These are phyloP conservation scores for Caenorhabditis brenneri DNA, from an alignment of 1,140 invertebrate species.

Conservation along the genomic window DNA sequence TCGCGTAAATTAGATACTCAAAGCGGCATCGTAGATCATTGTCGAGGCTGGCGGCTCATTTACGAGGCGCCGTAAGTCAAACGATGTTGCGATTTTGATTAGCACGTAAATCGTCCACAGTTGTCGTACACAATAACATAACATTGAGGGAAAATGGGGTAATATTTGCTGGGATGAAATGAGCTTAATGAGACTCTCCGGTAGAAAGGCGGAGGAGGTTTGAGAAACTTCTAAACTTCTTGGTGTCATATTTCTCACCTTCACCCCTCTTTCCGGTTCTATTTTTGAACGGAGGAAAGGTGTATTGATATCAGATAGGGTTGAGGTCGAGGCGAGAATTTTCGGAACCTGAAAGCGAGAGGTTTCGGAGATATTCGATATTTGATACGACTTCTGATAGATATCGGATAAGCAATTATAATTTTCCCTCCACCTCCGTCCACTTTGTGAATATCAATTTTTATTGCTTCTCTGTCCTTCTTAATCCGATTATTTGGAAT, in stretches of 20 bases:
- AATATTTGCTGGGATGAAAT: neutral
- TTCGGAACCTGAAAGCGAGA: neutral
- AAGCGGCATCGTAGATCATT: constrained; percentile 31
- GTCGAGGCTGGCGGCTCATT: neutral
- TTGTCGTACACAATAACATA: constrained; percentile 16
- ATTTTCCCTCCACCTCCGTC: neutral
- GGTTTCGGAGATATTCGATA: neutral
- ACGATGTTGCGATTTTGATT: constrained; percentile 35
- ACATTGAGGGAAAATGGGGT: constrained; percentile 25
- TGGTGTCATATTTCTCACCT: constrained; percentile 32
- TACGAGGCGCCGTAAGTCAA: constrained; percentile 24
- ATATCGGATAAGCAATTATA: constrained; percentile 7
- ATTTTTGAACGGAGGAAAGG: neutral
- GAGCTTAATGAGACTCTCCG: neutral
- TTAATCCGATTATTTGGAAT: neutral
- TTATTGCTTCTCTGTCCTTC: neutral
- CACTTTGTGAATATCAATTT: neutral
- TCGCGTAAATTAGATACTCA: constrained; percentile 36
- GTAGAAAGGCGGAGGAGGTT: neutral
- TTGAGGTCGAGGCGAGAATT: neutral
- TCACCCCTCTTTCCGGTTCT: neutral
- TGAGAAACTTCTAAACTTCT: too few species aligned
- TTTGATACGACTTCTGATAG: constrained; percentile 5
- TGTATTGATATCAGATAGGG: constrained; percentile 22
- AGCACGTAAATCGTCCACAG: constrained; percentile 35